Conservation (phyloP, 2,797 vertebrate genomes). For the Holocentrus rufus region DNA sequence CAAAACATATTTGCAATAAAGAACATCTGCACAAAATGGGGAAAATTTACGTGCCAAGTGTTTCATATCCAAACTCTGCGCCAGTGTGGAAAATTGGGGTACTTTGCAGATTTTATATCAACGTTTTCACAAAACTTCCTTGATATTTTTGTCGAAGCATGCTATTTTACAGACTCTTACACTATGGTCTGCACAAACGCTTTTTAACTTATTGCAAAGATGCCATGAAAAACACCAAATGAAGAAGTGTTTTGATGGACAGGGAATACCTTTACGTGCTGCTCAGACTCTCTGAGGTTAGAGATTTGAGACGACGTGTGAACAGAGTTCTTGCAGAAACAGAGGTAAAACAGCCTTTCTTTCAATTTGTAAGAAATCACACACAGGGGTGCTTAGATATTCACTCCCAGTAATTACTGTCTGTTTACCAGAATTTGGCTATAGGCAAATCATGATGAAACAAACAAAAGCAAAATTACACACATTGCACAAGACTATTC, state of each 20-base stretch:
- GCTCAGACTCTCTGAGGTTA: conserved; percentile 33
- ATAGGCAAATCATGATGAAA: conserved; percentile 65
- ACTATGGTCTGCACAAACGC: background rate
- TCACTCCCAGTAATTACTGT: conserved; percentile 64
- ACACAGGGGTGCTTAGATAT: conserved; percentile 53
- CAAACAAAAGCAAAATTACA: conserved; percentile 73
- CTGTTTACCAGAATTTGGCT: conserved; percentile 69
- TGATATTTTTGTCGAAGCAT: conserved; percentile 42
- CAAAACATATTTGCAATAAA: conserved; percentile 62
- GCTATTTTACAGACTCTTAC: conserved; percentile 28
- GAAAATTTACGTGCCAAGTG: conserved; percentile 21
- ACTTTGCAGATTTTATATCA: conserved; percentile 6
- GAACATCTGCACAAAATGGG: conserved; percentile 58
- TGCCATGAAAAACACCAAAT: conserved; percentile 38
- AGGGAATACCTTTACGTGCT: conserved; percentile 22
- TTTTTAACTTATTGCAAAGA: conserved; percentile 41
- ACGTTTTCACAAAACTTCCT: conserved; percentile 34
- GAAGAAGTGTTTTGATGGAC: conserved; percentile 35
- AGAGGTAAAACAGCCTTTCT: conserved; percentile 44
- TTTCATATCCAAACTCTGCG: conserved; percentile 38
- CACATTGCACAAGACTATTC: conserved; percentile 60
- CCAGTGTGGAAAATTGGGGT: conserved; percentile 1
- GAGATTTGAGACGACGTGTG: conserved; percentile 41
- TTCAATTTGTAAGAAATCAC: conserved; percentile 58
- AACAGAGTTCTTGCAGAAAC: conserved; percentile 32